Conservation (phyloP, 2,888 invertebrate genomes). For the Loripinus fragilis region DNA sequence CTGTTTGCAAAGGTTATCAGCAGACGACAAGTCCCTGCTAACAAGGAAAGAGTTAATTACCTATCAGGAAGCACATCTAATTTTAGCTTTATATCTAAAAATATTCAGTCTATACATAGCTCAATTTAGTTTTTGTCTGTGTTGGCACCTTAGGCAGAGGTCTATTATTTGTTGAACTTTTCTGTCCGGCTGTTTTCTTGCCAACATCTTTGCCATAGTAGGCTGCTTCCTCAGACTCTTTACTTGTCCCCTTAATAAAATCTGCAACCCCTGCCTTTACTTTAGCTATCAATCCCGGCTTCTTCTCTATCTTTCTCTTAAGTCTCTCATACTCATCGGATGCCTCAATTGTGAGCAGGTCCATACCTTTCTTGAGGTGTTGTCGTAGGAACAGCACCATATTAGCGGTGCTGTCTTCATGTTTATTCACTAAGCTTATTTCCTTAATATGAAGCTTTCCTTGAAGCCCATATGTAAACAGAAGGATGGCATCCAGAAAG, state of each 20-base stretch:
- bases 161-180: not conserved
- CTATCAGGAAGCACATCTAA: no score
- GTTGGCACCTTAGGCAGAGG: no score
- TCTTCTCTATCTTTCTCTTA: not conserved
- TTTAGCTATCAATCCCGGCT: not conserved
- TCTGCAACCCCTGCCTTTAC: not conserved
- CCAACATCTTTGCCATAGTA: no score
- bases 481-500: constrained; percentile 60
- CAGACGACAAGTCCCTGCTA: no score
- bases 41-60: no score
- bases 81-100: no score
- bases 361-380: constrained; percentile 42
- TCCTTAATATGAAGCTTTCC: constrained; percentile 40
- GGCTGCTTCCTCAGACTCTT: not conserved
- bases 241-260: not conserved
- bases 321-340: not conserved
- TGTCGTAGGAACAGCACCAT: constrained; percentile 52
- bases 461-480: constrained; percentile 39
- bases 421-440: constrained; percentile 60
- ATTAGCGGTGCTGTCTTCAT: constrained; percentile 52
- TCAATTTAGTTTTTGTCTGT: no score
- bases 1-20: no score
- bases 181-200: not conserved
- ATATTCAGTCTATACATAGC: no score
- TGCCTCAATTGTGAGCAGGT: constrained; percentile 27